Percentiles rank a stretch among this genome's conserved stretches.
These are phyloP conservation scores for Hylomyscus alleni DNA, from an alignment of 2,797 vertebrate species.

Conservation along the genomic window DNA sequence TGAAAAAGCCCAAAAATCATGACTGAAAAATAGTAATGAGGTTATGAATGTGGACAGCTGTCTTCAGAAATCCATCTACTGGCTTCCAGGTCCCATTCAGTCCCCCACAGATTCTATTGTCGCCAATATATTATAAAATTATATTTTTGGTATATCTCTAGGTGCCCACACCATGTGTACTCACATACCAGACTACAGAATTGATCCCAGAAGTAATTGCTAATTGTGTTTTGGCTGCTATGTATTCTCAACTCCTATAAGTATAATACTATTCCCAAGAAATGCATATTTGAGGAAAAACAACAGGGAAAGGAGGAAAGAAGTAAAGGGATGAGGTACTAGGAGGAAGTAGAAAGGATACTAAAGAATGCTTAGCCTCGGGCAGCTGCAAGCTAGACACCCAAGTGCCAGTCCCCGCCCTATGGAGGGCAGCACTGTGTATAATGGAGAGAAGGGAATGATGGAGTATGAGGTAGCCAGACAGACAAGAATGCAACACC, in stretches of 20 bases:
- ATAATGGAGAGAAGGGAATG: background rate
- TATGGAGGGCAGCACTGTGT: background rate
- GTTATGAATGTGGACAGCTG: fast-evolving
- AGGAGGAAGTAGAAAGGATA: background rate
- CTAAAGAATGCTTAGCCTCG: background rate
- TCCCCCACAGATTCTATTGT: background rate
- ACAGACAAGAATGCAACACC: background rate
- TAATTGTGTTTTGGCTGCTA: background rate
- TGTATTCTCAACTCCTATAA: background rate
- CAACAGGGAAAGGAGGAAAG: background rate
- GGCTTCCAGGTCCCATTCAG: background rate
- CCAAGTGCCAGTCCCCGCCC: background rate
- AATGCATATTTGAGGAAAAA: background rate
- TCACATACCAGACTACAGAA: background rate
- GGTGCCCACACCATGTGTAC: fast-evolving
- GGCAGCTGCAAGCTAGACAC: background rate
- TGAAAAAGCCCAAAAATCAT: background rate
- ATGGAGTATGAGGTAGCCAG: background rate
- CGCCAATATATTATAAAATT: too few relatives aligned
- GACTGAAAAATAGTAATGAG: background rate
- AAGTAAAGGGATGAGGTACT: fast-evolving
- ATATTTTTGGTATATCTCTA: background rate
- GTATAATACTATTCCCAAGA: background rate
- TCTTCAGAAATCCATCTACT: background rate
- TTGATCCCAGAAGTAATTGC: background rate